Percentiles rank a stretch among this genome's conserved stretches.
Conservation (phyloP, 2,113 vertebrate genomes). For the Hucho hucho region DNA sequence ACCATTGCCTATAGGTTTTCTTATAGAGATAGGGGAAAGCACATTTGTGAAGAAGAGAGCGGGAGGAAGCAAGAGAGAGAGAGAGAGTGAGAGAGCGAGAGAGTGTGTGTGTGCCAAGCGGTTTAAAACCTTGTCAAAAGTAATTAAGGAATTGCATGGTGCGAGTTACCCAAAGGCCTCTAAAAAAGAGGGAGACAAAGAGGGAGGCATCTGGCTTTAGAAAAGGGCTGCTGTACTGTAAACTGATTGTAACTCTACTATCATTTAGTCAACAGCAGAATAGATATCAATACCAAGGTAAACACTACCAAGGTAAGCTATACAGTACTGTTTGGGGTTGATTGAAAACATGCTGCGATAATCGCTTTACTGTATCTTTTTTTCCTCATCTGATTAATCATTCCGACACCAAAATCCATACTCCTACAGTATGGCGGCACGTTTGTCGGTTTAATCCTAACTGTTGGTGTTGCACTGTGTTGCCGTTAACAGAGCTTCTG, state of each 20-base stretch:
- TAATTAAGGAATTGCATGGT: constrained; percentile 4
- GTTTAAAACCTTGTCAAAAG: constrained; percentile 12
- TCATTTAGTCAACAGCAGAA: background rate
- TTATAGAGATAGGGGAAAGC: background rate
- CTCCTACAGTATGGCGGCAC: too few species aligned
- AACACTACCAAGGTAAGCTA: background rate
- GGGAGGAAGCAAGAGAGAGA: background rate
- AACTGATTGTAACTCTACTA: background rate
- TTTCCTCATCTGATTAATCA: too few species aligned
- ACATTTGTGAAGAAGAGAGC: background rate
- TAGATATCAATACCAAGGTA: background rate
- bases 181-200: background rate
- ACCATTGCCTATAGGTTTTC: too few species aligned
- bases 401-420: too few species aligned
- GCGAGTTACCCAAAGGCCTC: background rate
- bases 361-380: too few species aligned
- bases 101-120: background rate
- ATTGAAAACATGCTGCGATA: too few species aligned
- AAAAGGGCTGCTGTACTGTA: background rate
- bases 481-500: too few species aligned
- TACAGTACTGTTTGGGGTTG: background rate
- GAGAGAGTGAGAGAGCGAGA: background rate
- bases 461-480: too few species aligned
- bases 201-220: too few species aligned
- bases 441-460: too few species aligned